Evolutionary conservation across 2,797 vertebrate genomes (phyloP).

Genomic region (Platyrinchus mystaceus): DNA sequence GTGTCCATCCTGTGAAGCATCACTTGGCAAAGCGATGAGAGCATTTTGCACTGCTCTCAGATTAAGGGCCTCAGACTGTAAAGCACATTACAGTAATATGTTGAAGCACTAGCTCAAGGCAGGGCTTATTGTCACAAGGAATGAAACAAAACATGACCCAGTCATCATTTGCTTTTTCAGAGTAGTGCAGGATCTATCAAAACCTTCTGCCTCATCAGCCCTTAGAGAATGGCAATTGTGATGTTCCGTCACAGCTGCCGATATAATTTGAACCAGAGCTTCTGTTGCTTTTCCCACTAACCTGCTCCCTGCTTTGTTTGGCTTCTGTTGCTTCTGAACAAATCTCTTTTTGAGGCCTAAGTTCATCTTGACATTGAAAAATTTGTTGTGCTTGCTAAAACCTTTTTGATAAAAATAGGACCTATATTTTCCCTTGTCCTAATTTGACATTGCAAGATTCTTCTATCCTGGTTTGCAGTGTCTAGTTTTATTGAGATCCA

Average conservation of each 20-base stretch:
- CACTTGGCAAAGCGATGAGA: not conserved
- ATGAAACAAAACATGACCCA: not conserved
- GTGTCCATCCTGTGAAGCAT: not conserved
- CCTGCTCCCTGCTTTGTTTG: not conserved
- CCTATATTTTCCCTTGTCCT: not conserved
- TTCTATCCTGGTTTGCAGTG: not conserved
- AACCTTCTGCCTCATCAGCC: not conserved
- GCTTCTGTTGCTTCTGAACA: slow-evolving; percentile 3
- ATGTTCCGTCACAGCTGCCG: not conserved
- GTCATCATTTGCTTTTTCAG: not conserved
- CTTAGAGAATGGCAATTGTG: not conserved
- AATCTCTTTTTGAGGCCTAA: not conserved
- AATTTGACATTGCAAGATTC: not conserved
- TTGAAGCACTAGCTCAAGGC: not conserved
- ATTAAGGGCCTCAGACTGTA: not conserved
- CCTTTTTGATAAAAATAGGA: not conserved
- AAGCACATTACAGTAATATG: not conserved
- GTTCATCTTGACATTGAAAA: not conserved
- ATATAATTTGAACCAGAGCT: not conserved
- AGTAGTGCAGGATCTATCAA: not conserved
- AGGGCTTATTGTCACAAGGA: not conserved
- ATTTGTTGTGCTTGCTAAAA: slow-evolving; percentile 28
- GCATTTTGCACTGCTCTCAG: not conserved
- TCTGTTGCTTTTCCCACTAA: not conserved
- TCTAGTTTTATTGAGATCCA: not conserved